Evolutionary conservation across 2,888 invertebrate genomes (phyloP).

Genomic region (Heliconius cydno): DNA sequence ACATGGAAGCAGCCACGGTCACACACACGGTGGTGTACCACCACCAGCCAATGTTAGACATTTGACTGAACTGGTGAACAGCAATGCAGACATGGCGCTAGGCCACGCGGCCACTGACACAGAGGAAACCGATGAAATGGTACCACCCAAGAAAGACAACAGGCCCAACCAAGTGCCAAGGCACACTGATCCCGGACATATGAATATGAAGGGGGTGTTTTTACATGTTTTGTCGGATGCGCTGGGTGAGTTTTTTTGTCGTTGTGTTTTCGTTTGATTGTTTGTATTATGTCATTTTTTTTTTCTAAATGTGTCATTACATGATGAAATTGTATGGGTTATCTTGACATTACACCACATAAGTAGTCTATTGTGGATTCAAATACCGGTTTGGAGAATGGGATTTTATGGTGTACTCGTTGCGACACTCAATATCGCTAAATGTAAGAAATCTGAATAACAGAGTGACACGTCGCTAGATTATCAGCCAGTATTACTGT

Average conservation of each 20-base stretch:
- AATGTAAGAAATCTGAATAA: not conserved
- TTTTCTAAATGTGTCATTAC: too few relatives aligned
- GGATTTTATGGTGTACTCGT: too few relatives aligned
- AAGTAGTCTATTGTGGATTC: too few relatives aligned
- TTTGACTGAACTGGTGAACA: constrained; percentile 76
- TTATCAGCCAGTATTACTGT: not conserved
- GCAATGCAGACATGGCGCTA: constrained; percentile 77
- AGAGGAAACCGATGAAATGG: constrained; percentile 79
- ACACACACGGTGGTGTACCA: constrained; percentile 85
- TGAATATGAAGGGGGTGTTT: constrained; percentile 99
- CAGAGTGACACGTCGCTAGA: not conserved
- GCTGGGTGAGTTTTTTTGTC: constrained; percentile 85
- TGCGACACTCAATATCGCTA: too few relatives aligned
- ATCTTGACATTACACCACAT: too few relatives aligned
- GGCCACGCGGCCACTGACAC: constrained; percentile 75
- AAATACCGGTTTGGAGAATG: too few relatives aligned
- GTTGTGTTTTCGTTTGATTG: not conserved
- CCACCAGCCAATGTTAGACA: constrained; percentile 77
- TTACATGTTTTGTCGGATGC: constrained; percentile 98
- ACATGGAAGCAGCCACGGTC: constrained; percentile 88
- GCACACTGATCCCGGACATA: constrained; percentile 87
- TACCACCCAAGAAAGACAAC: constrained; percentile 66
- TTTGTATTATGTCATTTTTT: too few relatives aligned
- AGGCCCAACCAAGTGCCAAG: constrained; percentile 68
- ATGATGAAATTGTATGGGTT: too few relatives aligned